Evolutionary conservation across 2,113 vertebrate genomes (phyloP), one percentile per base, ranked within the genome.

Genomic region (Phaetusa simplex): DNA sequence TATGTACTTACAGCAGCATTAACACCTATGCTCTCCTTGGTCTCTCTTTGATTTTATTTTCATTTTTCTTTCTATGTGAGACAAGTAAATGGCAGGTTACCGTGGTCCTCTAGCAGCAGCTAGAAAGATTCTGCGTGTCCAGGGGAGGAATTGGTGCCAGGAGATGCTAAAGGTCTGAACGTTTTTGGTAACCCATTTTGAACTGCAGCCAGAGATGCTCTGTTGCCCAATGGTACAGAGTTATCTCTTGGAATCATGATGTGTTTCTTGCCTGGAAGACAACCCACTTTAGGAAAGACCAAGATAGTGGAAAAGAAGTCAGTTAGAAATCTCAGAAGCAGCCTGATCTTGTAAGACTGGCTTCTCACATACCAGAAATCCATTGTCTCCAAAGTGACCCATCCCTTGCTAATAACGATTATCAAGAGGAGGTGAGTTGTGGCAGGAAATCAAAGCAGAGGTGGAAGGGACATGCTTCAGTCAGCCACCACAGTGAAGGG

Each of bases 41-140:
- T 62, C 19, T 73, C 56, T 71, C 30, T 93, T 88, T 95, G 92
- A 93, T 95, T 97, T 95, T 96, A 62, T 90, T 96, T 95, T 93
- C 43, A 79, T 92, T 97, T 97, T 97, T 96, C 74, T 95, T 89
- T 86, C 88, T 8, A 82, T 92, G 87, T 86, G 12, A 82, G 70
- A 22, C 23, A 96, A 58, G 70, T 43, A 86, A 95, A 96, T 92
- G 89, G 84, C 83, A 97, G 92, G 49, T 47, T n/a, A 53, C 11
- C n/a, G 3, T 1, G 36, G 58, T 74, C 50, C 94, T 85, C 90
- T 86, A 55, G 53, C 59, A 91, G 86, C 71, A 84, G 11, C 50
- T 42, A 64, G 55, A 50, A 78, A 50, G 40, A 30, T 23, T 56
- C 42, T 58, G 23, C 16, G 4, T 38, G 12, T 64, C 6, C 9